Base-by-base conservation (phyloP, 53 echinoderm and acorn worm genomes). In the Paracentrotus lividus region DNA sequence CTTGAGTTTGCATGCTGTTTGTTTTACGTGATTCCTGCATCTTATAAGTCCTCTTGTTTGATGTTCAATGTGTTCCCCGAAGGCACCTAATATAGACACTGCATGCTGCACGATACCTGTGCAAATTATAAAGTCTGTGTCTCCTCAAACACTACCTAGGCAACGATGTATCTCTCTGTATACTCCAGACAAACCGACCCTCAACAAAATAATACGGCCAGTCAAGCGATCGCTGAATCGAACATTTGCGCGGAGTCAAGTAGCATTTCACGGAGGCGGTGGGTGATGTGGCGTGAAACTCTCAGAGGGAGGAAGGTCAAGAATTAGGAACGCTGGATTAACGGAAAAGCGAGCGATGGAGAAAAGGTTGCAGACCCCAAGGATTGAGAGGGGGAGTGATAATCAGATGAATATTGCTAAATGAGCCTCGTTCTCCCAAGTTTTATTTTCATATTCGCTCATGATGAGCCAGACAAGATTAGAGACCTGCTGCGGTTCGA, bases 221-320 rank as follows among this genome's bases (percentile, higher is more conserved):
- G 23, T 47, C n/a, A 47, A 81, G 81, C 81, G 47, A 47, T 81
- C 81, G 27, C 81, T 81, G 81, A 81, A 45, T 81, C 27, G 81
- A 81, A 81, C 81, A 81, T 81, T 81, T 81, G 81, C 81, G 86
- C 56, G 34, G 86, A 86, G 56, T 53, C 86, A 56, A 86, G 86
- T 53, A 27, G 86, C 86, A 56, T 53, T 86, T 86, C 86, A 20
- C 21, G 20, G 21, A 86, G 86, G 38, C 21, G 43, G 56, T 86
- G 57, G 56, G 54, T 56, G 86, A 56, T 86, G 56, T 21, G 36
- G 54, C 86, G 86, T 86, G 86, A 86, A 56, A 40, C 38, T 7
- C 5, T 18, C 44, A 81, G 53, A 53, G 49, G 86, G 86, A 86
- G 56, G 53, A 56, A 86, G 86, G 56, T 86, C 86, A 16, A n/a